phyloP scores from a whole-genome alignment of 2,888 invertebrate species.

The Drosophila fungiperda region DNA sequence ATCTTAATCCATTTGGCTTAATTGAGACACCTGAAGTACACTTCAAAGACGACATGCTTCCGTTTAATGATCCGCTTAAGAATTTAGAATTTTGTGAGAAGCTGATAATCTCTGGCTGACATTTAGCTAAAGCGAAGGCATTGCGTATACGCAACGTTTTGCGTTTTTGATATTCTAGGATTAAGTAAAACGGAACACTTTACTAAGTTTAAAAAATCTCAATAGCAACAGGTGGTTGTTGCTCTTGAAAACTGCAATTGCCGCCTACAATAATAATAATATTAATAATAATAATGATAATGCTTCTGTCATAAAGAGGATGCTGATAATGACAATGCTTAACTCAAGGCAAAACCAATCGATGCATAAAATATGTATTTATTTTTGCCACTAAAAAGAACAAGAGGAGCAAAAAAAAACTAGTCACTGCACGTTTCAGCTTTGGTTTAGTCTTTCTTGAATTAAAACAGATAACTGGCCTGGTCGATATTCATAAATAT shows the following conservation, averaged over 20 bases:
- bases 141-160: constrained; percentile 55
- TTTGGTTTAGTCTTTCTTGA: constrained; percentile 20
- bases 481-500: background rate
- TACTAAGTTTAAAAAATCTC: constrained; percentile 25
- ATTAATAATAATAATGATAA: background rate
- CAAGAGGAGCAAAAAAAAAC: constrained; percentile 19
- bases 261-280: constrained; percentile 61
- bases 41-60: constrained; percentile 56
- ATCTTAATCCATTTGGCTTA: constrained; percentile 57
- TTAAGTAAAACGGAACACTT: constrained; percentile 51
- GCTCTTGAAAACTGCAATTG: constrained; percentile 77
- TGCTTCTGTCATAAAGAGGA: constrained; percentile 60
- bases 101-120: constrained; percentile 49
- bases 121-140: constrained; percentile 40
- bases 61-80: constrained; percentile 69
- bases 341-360: constrained; percentile 69
- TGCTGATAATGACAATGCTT: constrained; percentile 71
- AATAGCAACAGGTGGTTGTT: constrained; percentile 35
- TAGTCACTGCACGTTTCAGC: constrained; percentile 36
- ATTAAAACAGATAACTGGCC: constrained; percentile 19
- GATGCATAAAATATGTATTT: constrained; percentile 28
- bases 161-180: constrained; percentile 14
- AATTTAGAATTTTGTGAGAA: constrained; percentile 38
- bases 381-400: constrained; percentile 11
- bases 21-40: constrained; percentile 56